Evolutionary conservation across 2,113 vertebrate genomes (phyloP), one percentile per base, ranked within the genome.

Genomic region (Tamias sibiricus): DNA sequence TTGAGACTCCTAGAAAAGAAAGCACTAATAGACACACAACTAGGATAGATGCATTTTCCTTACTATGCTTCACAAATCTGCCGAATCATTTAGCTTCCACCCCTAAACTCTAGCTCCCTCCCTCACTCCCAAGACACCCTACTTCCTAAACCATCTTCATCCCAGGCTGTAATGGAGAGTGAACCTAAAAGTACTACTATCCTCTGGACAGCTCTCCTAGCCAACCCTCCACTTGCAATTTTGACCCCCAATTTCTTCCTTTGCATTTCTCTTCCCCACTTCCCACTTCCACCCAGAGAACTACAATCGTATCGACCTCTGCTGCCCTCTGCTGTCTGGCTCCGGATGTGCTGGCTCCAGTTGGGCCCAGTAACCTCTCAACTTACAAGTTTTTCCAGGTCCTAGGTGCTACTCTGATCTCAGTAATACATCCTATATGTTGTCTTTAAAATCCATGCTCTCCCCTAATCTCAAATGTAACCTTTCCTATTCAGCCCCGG

Each of bases 291-390:
- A 84, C 44, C 75, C 52, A 37, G 35, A 52, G 30, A 68, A 28
- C 76, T 72, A 24, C 52, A 44, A 59, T 90, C 91, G 11, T 68
- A 83, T 16, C 95, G 69, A 96, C 88, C 96, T 98, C 94, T 98
- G 97, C 97, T 98, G 97, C 97, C 97, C 97, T 94, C 97, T 97
- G 93, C 97, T 98, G 97, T 85, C 93, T 90, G 69, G 40, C 68
- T 88, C 84, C 84, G 90, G 87, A 95, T 57, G 68, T 87, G 64
- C 87, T 76, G 66, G 49, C 42, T 84, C 87, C 95, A 84, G 62
- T 32, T 47, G 74, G 72, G 14, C 49, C 17, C 13, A 19, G 28
- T 77, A 69, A 77, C 59, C 37, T 32, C 49, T 32, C 49, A 1
- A 30, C 54, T 91, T 82, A 68, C 57, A 44, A 32, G 14, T 37